These are phyloP conservation scores for Leuciscus waleckii DNA, from an alignment of 2,797 vertebrate species.

Conservation along the genomic window DNA sequence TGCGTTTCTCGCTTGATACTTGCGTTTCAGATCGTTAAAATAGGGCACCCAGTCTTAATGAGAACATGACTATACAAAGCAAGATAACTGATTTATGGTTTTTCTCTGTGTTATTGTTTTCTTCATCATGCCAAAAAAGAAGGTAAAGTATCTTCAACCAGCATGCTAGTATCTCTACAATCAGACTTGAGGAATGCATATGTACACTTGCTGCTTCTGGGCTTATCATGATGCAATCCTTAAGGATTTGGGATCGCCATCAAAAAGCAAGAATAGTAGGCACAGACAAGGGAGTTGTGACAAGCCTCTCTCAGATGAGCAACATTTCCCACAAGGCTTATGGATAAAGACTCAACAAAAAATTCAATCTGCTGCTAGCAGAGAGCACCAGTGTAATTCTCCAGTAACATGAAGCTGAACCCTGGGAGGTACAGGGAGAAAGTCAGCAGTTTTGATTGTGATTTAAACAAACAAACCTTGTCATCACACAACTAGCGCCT, in stretches of 20 bases:
- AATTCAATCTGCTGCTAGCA: neutral
- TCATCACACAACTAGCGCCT: neutral
- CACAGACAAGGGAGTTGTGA: neutral
- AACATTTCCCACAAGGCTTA: conserved; percentile 43
- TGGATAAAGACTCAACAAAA: conserved; percentile 14
- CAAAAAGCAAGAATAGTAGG: conserved; percentile 5
- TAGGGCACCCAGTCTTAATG: neutral
- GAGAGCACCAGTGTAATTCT: neutral
- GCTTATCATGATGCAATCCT: neutral
- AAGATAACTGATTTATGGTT: neutral
- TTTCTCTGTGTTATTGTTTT: neutral
- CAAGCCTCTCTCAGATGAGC: conserved; percentile 30
- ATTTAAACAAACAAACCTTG: conserved; percentile 17
- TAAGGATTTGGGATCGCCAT: conserved; percentile 3
- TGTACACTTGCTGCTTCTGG: neutral
- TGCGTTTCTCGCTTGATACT: too few species aligned
- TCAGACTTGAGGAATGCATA: neutral
- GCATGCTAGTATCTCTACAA: conserved; percentile 8
- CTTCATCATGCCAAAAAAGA: neutral
- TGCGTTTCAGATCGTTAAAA: too few species aligned
- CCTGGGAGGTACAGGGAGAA: neutral
- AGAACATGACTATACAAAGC: conserved; percentile 11
- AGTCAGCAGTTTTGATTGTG: neutral
- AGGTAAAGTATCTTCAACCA: neutral
- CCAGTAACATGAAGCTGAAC: neutral